phyloP scores from a whole-genome alignment of 2,797 vertebrate genomes.

The Crax fasciolata region DNA sequence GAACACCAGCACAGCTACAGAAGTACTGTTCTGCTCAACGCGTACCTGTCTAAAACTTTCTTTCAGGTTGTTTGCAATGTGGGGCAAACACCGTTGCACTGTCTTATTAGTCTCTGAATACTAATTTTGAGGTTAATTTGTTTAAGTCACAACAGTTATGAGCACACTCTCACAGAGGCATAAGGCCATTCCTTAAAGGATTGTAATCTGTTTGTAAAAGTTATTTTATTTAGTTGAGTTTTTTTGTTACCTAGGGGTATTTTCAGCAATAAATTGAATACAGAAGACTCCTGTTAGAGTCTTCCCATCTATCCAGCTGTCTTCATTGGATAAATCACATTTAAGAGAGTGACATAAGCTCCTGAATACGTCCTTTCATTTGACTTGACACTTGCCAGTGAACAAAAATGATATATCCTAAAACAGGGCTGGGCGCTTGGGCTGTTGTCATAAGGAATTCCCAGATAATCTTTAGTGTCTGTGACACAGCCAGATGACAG shows the following conservation, averaged over 20 bases:
- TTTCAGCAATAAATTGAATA: constrained; percentile 17
- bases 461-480: constrained; percentile 13
- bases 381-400: neutral
- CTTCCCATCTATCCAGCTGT: neutral
- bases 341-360: neutral
- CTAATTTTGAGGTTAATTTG: neutral
- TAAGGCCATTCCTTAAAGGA: neutral
- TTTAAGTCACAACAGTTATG: neutral
- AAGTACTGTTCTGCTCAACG: neutral
- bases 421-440: neutral
- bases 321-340: neutral
- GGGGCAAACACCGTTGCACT: neutral
- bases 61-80: neutral
- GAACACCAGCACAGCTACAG: neutral
- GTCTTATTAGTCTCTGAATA: neutral
- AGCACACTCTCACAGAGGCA: neutral
- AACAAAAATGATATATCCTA: neutral
- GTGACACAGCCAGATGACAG: neutral
- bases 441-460: neutral
- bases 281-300: neutral
- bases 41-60: neutral
- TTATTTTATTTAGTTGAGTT: neutral
- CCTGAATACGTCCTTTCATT: neutral
- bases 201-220: neutral
- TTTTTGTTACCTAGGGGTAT: constrained; percentile 5